Conservation (phyloP, 2,797 vertebrate species). For the Gymnoscopelus microlampas region DNA sequence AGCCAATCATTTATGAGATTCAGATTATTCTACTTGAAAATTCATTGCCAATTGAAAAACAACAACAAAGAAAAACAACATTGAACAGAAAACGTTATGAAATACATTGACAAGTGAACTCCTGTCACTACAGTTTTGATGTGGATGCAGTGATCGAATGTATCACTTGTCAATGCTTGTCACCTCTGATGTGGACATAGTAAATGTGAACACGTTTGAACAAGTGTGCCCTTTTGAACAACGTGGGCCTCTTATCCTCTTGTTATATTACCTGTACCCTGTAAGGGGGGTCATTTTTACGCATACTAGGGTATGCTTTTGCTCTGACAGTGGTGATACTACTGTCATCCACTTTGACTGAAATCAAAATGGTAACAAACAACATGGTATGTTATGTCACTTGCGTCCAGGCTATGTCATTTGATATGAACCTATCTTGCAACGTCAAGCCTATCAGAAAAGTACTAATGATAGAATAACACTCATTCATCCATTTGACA, state of each 20-base stretch:
- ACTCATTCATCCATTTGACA: neutral
- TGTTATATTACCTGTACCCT: neutral
- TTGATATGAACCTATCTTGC: neutral
- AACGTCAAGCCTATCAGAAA: neutral
- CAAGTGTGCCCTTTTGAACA: neutral
- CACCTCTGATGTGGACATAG: neutral
- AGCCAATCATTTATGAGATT: neutral
- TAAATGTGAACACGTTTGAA: neutral
- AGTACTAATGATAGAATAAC: neutral
- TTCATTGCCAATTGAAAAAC: neutral
- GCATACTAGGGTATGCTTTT: neutral
- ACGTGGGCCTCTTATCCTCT: neutral
- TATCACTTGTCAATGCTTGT: slow-evolving; percentile 1
- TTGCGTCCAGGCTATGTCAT: neutral
- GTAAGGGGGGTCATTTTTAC: neutral
- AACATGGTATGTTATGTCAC: neutral
- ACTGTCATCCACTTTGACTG: neutral
- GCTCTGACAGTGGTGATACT: neutral
- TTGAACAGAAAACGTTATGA: neutral
- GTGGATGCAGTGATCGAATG: neutral
- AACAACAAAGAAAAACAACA: neutral
- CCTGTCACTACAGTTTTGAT: neutral
- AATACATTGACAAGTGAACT: slow-evolving; percentile 1
- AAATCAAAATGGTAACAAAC: neutral
- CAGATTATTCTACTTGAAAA: neutral